phyloP scores from a whole-genome alignment of 2,797 vertebrate species.

The Sebastes matsubarae region DNA sequence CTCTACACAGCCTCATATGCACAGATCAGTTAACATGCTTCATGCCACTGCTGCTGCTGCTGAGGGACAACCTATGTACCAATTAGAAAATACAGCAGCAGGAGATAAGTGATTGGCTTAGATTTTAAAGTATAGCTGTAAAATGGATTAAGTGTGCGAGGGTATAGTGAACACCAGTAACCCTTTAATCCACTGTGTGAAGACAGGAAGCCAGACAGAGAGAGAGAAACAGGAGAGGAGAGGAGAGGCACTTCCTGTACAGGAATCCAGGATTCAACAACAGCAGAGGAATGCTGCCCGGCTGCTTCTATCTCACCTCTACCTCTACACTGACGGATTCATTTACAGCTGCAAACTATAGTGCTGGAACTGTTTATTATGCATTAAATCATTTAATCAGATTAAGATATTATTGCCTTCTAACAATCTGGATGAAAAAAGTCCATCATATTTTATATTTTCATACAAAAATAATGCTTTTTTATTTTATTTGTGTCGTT shows the following conservation, averaged over 20 bases:
- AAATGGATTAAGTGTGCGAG: conserved; percentile 65
- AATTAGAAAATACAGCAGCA: conserved; percentile 5
- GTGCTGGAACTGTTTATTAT: background rate
- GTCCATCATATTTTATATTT: background rate
- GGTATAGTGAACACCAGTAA: conserved; percentile 65
- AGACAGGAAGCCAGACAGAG: conserved; percentile 46
- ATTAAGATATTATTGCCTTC: background rate
- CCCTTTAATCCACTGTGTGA: conserved; percentile 64
- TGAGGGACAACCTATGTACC: background rate
- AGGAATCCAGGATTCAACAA: conserved; percentile 50
- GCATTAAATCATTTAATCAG: background rate
- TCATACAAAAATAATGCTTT: background rate
- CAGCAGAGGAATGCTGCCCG: conserved; percentile 38
- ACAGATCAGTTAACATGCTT: background rate
- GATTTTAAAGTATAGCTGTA: conserved; percentile 43
- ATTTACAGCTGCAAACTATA: background rate
- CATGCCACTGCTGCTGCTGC: background rate
- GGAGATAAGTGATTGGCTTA: conserved; percentile 31
- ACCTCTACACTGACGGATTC: background rate
- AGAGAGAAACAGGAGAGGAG: background rate
- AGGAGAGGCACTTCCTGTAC: conserved; percentile 44
- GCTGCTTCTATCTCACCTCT: background rate
- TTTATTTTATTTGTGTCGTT: too few relatives aligned
- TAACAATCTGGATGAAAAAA: background rate
- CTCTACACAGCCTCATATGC: background rate